These are phyloP conservation scores for Scophthalmus maximus DNA, from an alignment of 2,113 vertebrate genomes.

Conservation along the genomic window DNA sequence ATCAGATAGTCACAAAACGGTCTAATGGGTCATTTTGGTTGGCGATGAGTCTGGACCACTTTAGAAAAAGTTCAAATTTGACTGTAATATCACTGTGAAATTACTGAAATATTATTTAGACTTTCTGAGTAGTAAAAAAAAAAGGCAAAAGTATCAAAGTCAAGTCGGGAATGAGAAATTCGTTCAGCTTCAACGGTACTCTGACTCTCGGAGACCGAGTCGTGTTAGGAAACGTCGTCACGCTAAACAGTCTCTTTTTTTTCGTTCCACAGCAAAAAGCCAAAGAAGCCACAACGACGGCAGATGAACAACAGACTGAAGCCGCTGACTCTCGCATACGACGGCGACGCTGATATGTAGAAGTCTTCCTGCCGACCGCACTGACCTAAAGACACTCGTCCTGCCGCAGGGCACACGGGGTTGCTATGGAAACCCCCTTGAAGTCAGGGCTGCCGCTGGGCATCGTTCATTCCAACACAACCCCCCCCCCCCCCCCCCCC, in stretches of 20 bases:
- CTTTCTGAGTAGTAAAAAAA: too few relatives aligned
- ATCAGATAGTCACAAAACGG: rapidly evolving
- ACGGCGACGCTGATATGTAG: conserved; percentile 98
- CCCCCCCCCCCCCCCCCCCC: too few relatives aligned
- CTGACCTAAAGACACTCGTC: conserved; percentile 31
- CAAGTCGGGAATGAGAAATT: too few relatives aligned
- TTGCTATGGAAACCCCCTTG: conserved; percentile 43
- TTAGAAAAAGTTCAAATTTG: background rate
- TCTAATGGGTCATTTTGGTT: too few relatives aligned
- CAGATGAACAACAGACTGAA: conserved; percentile 98
- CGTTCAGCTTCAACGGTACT: too few relatives aligned
- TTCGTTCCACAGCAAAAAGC: conserved; percentile 90
- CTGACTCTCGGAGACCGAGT: too few relatives aligned
- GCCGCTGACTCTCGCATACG: conserved; percentile 97
- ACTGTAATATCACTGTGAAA: background rate
- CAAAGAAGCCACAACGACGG: conserved; percentile 97
- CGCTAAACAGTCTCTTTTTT: conserved; percentile 3
- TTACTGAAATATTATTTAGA: too few relatives aligned
- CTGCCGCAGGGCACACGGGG: conserved; percentile 20
- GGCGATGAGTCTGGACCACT: too few relatives aligned
- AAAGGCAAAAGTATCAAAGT: background rate
- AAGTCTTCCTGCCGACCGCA: conserved; percentile 22
- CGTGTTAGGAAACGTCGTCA: too few relatives aligned
- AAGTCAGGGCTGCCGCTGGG: conserved; percentile 35
- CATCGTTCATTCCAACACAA: conserved; percentile 14